A percentile compares a stretch with the other conserved stretches of the same genome.
Evolutionary conservation across 2,113 vertebrate species (phyloP).

Genomic region (Tupaia chinensis): DNA sequence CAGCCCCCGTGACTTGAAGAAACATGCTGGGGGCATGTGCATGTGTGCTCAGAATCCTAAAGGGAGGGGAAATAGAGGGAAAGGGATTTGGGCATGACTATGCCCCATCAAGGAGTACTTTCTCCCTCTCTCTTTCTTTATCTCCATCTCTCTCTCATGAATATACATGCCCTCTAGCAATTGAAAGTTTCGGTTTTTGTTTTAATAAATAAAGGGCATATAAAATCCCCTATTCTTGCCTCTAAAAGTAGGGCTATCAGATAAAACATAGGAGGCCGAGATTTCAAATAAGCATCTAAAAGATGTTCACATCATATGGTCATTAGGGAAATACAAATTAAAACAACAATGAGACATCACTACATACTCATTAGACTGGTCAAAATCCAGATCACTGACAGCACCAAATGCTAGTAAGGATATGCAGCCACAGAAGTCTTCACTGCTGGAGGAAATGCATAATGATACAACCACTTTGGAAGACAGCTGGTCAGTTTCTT

Average conservation of each 20-base stretch:
- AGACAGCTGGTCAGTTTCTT: background rate
- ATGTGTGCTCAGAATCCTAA: too few species aligned
- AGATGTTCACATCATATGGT: background rate
- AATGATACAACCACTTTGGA: background rate
- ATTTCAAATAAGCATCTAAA: background rate
- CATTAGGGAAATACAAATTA: background rate
- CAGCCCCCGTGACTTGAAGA: too few species aligned
- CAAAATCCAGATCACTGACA: background rate
- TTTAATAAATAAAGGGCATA: background rate
- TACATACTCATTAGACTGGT: background rate
- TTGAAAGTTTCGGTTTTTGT: too few species aligned
- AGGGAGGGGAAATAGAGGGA: too few species aligned
- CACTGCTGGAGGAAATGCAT: background rate
- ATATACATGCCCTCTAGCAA: too few species aligned
- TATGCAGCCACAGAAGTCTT: background rate
- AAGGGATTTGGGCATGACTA: too few species aligned
- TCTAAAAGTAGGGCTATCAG: background rate
- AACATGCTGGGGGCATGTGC: too few species aligned
- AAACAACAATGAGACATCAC: background rate
- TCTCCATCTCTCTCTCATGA: too few species aligned
- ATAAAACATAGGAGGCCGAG: background rate
- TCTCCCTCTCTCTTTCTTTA: too few species aligned
- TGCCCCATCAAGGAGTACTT: too few species aligned
- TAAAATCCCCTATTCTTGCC: background rate
- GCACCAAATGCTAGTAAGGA: background rate